phyloP scores from a whole-genome alignment of 2,888 invertebrate species.

The Yponomeuta sedellus region DNA sequence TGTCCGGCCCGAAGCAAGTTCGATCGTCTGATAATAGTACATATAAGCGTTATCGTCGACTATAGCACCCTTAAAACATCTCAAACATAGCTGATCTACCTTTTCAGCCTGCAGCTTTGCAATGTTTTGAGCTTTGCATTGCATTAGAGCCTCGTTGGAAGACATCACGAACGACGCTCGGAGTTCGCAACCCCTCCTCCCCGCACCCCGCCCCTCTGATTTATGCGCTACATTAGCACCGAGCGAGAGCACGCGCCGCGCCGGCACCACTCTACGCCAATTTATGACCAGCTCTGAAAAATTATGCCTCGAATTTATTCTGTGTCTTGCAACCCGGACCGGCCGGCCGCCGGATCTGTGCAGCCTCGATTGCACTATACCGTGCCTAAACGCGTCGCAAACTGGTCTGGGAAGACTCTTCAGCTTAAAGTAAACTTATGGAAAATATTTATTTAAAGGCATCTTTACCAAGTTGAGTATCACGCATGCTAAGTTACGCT shows the following conservation, averaged over 20 bases:
- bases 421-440: too few relatives aligned
- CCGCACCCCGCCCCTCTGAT: conserved; percentile 32
- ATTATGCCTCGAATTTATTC: conserved; percentile 46
- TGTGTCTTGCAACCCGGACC: conserved; percentile 18
- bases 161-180: background rate
- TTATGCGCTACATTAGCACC: conserved; percentile 57
- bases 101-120: too few relatives aligned
- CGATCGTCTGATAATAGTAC: too few relatives aligned
- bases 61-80: too few relatives aligned
- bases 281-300: conserved; percentile 44
- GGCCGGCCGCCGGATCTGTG: background rate
- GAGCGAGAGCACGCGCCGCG: conserved; percentile 26
- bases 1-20: too few relatives aligned
- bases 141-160: background rate
- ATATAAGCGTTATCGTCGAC: too few relatives aligned
- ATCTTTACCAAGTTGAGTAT: background rate
- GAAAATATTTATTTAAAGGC: too few relatives aligned
- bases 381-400: background rate
- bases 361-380: background rate
- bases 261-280: conserved; percentile 30
- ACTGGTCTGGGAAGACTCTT: background rate
- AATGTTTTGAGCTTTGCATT: too few relatives aligned
- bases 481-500: background rate
- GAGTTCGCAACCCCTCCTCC: background rate
- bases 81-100: too few relatives aligned